Conservation (phyloP, 2,113 vertebrate species). For the Strix uralensis region DNA sequence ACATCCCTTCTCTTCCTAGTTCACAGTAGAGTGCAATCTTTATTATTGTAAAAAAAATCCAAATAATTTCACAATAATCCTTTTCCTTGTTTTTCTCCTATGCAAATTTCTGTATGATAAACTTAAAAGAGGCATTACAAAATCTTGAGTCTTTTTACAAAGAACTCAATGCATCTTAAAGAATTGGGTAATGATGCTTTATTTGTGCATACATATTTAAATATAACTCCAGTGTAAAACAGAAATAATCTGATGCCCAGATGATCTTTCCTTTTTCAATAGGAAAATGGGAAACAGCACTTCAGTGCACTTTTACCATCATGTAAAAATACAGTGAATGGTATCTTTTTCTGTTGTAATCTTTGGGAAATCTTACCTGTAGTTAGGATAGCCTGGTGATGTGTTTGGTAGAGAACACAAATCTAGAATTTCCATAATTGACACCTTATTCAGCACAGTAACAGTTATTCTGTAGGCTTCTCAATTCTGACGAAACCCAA, state of each 20-base stretch:
- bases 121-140: neutral
- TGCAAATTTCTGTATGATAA: neutral
- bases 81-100: neutral
- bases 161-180: neutral
- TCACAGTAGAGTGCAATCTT: neutral
- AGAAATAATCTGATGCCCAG: neutral
- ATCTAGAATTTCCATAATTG: neutral
- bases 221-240: neutral
- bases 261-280: neutral
- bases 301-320: neutral
- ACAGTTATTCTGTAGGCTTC: neutral
- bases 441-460: neutral
- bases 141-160: neutral
- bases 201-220: neutral
- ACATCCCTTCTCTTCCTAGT: neutral
- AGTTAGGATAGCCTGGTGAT: neutral
- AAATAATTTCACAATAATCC: neutral
- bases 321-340: neutral
- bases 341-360: neutral
- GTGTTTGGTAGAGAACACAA: neutral
- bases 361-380: neutral
- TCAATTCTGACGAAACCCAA: neutral
- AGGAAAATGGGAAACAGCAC: neutral
- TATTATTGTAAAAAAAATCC: neutral
- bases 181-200: neutral